phyloP scores from a whole-genome alignment of 2,888 invertebrate species.

The Meganola albula region DNA sequence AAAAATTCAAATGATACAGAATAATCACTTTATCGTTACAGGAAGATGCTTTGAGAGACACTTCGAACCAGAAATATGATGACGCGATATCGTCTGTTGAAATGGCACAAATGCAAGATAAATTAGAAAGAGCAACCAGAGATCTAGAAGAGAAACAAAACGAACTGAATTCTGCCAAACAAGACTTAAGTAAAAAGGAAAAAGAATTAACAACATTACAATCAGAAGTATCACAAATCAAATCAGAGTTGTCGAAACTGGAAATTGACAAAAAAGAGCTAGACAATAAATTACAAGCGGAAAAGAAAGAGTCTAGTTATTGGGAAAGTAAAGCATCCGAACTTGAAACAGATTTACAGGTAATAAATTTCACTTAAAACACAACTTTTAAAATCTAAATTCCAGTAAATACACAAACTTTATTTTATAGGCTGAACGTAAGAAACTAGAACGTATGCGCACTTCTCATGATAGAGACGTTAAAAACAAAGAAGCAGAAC shows the following conservation, averaged over 20 bases:
- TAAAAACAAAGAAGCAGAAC: slow-evolving; percentile 86
- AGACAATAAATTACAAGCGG: slow-evolving; percentile 78
- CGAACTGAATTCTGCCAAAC: slow-evolving; percentile 47
- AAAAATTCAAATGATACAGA: not conserved
- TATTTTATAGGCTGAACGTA: slow-evolving; percentile 77
- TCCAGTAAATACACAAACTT: not conserved
- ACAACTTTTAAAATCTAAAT: too few species aligned
- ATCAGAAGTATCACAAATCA: slow-evolving; percentile 60
- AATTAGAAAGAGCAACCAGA: slow-evolving; percentile 48
- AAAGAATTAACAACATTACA: slow-evolving; percentile 59
- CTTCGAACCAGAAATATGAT: slow-evolving; percentile 65
- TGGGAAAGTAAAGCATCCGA: slow-evolving; percentile 81
- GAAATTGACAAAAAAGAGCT: slow-evolving; percentile 79
- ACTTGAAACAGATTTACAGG: slow-evolving; percentile 79
- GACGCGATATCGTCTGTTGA: slow-evolving; percentile 70
- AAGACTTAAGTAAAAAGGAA: slow-evolving; percentile 61
- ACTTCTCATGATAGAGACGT: slow-evolving; percentile 84
- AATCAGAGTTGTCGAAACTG: slow-evolving; percentile 59
- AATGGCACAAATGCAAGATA: slow-evolving; percentile 69
- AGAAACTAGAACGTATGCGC: slow-evolving; percentile 82
- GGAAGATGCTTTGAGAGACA: slow-evolving; percentile 66
- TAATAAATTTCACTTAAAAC: slow-evolving; percentile 30
- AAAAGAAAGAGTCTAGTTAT: slow-evolving; percentile 80
- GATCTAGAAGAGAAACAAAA: slow-evolving; percentile 59
- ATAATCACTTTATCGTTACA: slow-evolving; percentile 26